These are phyloP conservation scores for Pasiphila rectangulata DNA, from an alignment of 2,888 invertebrate species.

Conservation along the genomic window DNA sequence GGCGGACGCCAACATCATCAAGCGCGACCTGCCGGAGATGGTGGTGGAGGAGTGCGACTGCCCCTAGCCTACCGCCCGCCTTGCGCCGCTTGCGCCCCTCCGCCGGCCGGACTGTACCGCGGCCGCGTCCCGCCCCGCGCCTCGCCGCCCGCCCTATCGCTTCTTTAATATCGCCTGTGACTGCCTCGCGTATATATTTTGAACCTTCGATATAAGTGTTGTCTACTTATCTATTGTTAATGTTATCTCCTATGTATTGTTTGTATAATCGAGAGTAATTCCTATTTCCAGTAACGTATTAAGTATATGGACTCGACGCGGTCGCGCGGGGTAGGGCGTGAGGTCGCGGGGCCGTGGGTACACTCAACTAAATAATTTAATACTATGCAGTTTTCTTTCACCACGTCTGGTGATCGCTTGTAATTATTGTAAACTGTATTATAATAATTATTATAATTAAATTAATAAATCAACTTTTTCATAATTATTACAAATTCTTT, in stretches of 20 bases:
- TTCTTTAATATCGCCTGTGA: constrained; percentile 24
- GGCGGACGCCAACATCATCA: constrained; percentile 93
- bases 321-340: constrained; percentile 39
- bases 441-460: constrained; percentile 81
- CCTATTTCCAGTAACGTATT: constrained; percentile 19
- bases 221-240: constrained; percentile 26
- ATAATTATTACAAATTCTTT: constrained; percentile 76
- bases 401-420: constrained; percentile 81
- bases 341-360: constrained; percentile 41
- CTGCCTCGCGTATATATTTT: constrained; percentile 28
- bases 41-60: constrained; percentile 97
- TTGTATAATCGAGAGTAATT: constrained; percentile 22
- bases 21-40: constrained; percentile 96
- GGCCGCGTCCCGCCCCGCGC: constrained; percentile 4
- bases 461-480: constrained; percentile 81
- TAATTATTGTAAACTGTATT: constrained; percentile 82
- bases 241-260: constrained; percentile 27
- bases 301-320: constrained; percentile 17
- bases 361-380: constrained; percentile 68
- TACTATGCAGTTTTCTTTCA: constrained; percentile 80
- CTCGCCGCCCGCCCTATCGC: constrained; percentile 14
- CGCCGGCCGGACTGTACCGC: constrained; percentile 13
- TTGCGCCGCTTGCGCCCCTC: constrained; percentile 28
- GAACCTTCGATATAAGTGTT: constrained; percentile 27
- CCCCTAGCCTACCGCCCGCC: constrained; percentile 84